Evolutionary conservation across 2,888 invertebrate genomes (phyloP).

Genomic region (Plagodis pulveraria): DNA sequence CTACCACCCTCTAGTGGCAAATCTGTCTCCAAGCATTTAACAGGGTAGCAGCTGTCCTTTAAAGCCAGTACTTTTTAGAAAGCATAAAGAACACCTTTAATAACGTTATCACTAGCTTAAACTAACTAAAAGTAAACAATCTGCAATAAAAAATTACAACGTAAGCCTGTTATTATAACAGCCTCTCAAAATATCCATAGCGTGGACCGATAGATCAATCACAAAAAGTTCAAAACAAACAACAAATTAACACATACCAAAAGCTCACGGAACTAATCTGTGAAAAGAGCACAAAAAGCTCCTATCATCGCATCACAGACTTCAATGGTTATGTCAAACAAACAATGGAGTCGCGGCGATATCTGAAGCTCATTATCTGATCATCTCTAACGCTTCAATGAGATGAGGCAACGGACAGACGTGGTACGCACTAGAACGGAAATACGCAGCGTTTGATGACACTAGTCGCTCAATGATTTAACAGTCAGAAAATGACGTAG

Average conservation of each 20-base stretch:
- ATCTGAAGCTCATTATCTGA: conserved; percentile 44
- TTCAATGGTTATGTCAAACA: conserved; percentile 33
- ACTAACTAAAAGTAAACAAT: too few relatives aligned
- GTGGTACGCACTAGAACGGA: conserved; percentile 34
- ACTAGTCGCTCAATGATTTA: too few relatives aligned
- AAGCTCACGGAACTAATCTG: conserved; percentile 22
- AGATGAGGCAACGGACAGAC: conserved; percentile 26
- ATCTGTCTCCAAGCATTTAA: too few relatives aligned
- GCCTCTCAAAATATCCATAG: too few relatives aligned
- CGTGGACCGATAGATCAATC: too few relatives aligned
- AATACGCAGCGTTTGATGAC: conserved; percentile 25
- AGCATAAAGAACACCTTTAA: too few relatives aligned
- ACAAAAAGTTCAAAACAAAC: conserved; percentile 13
- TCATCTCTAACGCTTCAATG: conserved; percentile 30
- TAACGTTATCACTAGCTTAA: too few relatives aligned
- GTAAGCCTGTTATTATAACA: background rate
- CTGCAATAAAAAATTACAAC: too few relatives aligned
- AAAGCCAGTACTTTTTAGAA: too few relatives aligned
- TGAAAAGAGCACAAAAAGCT: conserved; percentile 16
- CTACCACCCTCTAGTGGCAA: too few relatives aligned
- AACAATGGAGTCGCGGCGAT: conserved; percentile 30
- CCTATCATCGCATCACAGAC: conserved; percentile 25
- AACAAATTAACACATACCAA: conserved; percentile 19
- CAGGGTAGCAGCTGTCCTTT: too few relatives aligned
- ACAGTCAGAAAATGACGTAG: too few relatives aligned